These are phyloP conservation scores for Aplysia californica DNA, from an alignment of 1,140 invertebrate genomes.

Conservation along the genomic window DNA sequence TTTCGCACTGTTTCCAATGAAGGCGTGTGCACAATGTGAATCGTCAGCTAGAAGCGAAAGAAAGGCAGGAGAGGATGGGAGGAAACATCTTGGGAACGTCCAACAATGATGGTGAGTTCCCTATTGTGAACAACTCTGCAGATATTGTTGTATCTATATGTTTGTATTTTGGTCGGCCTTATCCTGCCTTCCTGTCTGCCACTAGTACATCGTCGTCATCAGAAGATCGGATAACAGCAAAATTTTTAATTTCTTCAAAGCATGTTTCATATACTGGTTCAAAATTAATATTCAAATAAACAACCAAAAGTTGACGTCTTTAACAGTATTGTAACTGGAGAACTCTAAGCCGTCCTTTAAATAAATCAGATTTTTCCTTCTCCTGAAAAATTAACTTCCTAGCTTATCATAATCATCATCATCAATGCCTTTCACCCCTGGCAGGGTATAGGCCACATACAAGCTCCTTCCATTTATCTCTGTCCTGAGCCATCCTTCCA, in stretches of 20 bases:
- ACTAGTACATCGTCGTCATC: no score
- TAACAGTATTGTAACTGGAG: background rate
- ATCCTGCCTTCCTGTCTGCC: no score
- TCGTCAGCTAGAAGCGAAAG: constrained; percentile 53
- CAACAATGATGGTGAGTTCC: constrained; percentile 12
- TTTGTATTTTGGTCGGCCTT: background rate
- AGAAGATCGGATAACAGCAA: no score
- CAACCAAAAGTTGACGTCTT: no score
- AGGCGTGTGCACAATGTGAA: constrained; percentile 49
- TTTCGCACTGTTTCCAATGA: constrained; percentile 5
- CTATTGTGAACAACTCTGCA: background rate
- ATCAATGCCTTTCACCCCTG: no score
- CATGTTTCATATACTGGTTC: background rate
- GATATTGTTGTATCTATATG: background rate
- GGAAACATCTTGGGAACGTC: background rate
- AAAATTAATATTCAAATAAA: background rate
- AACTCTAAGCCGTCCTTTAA: no score
- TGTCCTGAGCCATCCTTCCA: no score
- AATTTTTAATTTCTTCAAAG: background rate
- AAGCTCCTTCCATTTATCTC: no score
- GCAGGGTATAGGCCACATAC: no score
- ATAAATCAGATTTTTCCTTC: no score
- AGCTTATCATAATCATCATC: background rate
- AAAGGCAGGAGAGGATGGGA: constrained; percentile 38
- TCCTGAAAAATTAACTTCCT: no score